phyloP scores from a whole-genome alignment of 2,797 vertebrate genomes.

The Prionace glauca region DNA sequence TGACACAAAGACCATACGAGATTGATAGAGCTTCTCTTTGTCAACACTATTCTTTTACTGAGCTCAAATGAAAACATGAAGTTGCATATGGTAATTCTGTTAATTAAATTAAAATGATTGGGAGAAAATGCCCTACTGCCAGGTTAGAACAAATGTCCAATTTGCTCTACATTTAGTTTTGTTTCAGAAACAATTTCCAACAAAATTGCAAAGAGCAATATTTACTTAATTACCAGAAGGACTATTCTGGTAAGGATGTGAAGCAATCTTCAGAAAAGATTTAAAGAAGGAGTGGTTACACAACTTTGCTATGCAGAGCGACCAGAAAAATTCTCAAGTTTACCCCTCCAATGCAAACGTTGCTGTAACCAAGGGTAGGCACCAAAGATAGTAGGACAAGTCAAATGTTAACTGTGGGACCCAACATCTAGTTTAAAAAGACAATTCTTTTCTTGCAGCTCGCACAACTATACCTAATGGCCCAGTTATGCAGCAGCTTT shows the following conservation, averaged over 20 bases:
- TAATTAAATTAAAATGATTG: constrained; percentile 27
- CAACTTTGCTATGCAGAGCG: background rate
- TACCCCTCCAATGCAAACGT: background rate
- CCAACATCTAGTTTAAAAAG: background rate
- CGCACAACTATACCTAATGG: background rate
- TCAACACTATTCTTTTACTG: background rate
- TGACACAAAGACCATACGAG: background rate
- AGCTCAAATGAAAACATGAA: constrained; percentile 8
- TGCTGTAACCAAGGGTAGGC: background rate
- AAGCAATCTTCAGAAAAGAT: background rate
- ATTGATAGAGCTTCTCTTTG: background rate
- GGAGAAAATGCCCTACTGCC: background rate
- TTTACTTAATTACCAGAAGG: background rate
- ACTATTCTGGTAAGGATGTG: background rate
- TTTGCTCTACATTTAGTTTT: background rate
- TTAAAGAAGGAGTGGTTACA: background rate
- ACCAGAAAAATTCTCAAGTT: background rate
- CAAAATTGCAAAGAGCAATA: background rate
- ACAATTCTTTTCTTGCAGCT: background rate
- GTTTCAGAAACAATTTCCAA: background rate
- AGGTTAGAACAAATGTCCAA: background rate
- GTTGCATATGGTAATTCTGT: background rate
- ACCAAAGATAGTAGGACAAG: background rate
- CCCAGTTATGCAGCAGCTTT: background rate
- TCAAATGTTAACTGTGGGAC: background rate